Evolutionary conservation across 2,888 invertebrate species (phyloP), one percentile per base, ranked within the genome.

Genomic region (Crioceris asparagi): DNA sequence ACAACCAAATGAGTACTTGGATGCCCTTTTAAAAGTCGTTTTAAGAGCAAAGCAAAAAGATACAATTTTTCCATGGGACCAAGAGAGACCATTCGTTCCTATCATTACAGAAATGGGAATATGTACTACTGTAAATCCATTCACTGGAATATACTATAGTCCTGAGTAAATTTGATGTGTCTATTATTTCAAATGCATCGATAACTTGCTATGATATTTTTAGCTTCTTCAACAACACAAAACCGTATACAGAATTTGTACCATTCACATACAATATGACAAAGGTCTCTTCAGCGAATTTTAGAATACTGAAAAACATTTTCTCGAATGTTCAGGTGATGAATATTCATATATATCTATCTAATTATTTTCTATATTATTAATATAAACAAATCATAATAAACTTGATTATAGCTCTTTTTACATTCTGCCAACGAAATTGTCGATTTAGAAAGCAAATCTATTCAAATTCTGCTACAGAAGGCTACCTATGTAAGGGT

Each of bases 381-480:
- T 6, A 31, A 31, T 17, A 31, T 29, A n/a, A n/a, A 14, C 14
- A 29, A 6, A 29, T 11, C 7, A 29, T 11, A n/a, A 29, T 3
- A 19, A 23, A 32, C 38, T 25, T 33, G 34, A 23, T 47, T 48
- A 29, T 32, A 56, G 54, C 14, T 51, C 11, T 50, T 44, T 37
- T 29, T 53, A 18, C 49, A 49, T 32, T 47, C 49, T 6, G 34
- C 51, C 1, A 40, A 50, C 14, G 56, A 55, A 37, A 40, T 52
- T 4, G 45, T 53, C 26, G 51, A 54, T 14, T 44, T 51, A n/a
- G 37, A 21, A 27, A 30, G 17, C 15, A 39, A 29, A 27, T 14
- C n/a, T 11, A 12, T 18, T 5, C 4, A 10, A 3, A 16, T 15
- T 8, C 3, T 8, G n/a, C 2, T 2, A 2, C 15, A 17, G 10